Evolutionary conservation across 2,888 invertebrate species (phyloP).

Genomic region (Heliconius aoede): DNA sequence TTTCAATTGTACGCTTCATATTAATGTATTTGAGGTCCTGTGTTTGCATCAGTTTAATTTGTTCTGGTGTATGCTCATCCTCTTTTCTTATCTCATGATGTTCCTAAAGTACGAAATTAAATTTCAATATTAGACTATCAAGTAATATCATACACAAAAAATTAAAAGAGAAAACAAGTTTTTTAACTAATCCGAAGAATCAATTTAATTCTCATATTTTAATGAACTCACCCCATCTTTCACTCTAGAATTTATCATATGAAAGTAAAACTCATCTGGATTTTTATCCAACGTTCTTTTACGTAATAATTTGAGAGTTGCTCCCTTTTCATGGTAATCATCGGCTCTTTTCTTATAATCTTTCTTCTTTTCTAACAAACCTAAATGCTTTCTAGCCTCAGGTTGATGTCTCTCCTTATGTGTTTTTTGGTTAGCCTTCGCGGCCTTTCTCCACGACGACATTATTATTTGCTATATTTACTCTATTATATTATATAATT

Average conservation of each 20-base stretch:
- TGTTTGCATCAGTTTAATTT: slow-evolving; percentile 93
- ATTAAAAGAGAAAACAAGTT: not conserved
- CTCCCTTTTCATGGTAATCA: slow-evolving; percentile 92
- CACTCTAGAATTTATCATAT: slow-evolving; percentile 95
- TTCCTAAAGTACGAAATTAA: slow-evolving; percentile 59
- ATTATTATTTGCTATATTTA: slow-evolving; percentile 68
- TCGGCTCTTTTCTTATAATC: slow-evolving; percentile 91
- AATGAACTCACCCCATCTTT: slow-evolving; percentile 77
- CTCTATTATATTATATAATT: not conserved
- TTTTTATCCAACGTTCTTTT: slow-evolving; percentile 95
- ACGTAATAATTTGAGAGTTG: slow-evolving; percentile 90
- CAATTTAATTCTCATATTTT: not conserved
- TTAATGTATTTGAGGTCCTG: slow-evolving; percentile 96
- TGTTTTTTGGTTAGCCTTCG: slow-evolving; percentile 92
- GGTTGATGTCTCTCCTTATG: slow-evolving; percentile 95
- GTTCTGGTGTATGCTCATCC: slow-evolving; percentile 91
- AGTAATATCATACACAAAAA: not conserved
- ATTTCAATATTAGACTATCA: not conserved
- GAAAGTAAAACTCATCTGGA: slow-evolving; percentile 99
- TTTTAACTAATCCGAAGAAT: not conserved
- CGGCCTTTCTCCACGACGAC: slow-evolving; percentile 96
- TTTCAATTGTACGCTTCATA: slow-evolving; percentile 93
- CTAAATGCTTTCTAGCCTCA: slow-evolving; percentile 89
- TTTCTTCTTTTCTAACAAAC: slow-evolving; percentile 94
- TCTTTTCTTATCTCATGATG: slow-evolving; percentile 88